A percentile compares a stretch with the other conserved stretches of the same genome.
Conservation (phyloP, 2,888 invertebrate genomes). For the Scaptomyza parva region DNA sequence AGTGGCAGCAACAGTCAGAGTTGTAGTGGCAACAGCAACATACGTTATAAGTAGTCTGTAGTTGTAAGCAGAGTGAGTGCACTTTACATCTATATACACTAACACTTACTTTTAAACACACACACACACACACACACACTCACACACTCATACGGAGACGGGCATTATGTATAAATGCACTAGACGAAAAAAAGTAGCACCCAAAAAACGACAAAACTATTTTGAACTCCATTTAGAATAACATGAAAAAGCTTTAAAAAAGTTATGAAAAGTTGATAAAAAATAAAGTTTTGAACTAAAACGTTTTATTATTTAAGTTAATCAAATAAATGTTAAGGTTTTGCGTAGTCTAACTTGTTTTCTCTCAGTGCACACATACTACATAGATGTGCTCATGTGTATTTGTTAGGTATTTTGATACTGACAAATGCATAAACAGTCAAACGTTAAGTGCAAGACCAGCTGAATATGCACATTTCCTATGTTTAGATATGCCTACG, state of each 20-base stretch:
- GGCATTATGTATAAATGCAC: neutral
- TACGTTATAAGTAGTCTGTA: slow-evolving; percentile 73
- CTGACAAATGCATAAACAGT: slow-evolving; percentile 64
- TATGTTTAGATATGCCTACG: neutral
- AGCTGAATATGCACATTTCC: slow-evolving; percentile 40
- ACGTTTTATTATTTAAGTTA: no score
- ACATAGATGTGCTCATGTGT: slow-evolving; percentile 11
- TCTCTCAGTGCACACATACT: slow-evolving; percentile 7
- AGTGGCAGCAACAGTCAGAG: slow-evolving; percentile 53
- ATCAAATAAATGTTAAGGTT: no score
- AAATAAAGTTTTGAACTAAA: no score
- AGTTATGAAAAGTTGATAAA: no score
- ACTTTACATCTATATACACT: slow-evolving; percentile 42
- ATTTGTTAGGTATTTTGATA: slow-evolving; percentile 44
- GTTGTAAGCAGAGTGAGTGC: slow-evolving; percentile 77
- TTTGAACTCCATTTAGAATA: neutral
- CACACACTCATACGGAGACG: slow-evolving; percentile 3
- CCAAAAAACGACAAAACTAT: neutral
- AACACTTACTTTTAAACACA: neutral
- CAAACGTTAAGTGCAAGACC: slow-evolving; percentile 42
- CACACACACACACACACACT: neutral
- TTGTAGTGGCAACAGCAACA: slow-evolving; percentile 64
- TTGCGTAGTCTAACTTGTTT: no score
- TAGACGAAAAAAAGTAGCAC: neutral
- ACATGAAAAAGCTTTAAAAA: no score